Evolutionary conservation across 2,888 invertebrate genomes (phyloP).

Genomic region (Drosophila prolongata): DNA sequence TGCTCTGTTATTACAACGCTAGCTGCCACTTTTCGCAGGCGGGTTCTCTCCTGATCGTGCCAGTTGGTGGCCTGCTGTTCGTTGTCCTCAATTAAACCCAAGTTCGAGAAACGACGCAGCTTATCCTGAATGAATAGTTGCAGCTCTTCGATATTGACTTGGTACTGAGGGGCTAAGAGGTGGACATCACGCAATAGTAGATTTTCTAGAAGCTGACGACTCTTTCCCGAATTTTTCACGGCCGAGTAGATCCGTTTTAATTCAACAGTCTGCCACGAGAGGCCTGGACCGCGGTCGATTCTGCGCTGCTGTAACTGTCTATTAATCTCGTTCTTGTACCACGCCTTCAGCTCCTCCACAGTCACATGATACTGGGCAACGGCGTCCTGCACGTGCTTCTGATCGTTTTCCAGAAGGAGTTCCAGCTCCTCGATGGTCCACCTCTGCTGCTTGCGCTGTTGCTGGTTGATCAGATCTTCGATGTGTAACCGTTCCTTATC

Average conservation of each 20-base stretch:
- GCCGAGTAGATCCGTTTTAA: constrained; percentile 75
- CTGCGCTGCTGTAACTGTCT: constrained; percentile 66
- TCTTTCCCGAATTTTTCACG: constrained; percentile 63
- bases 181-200: constrained; percentile 60
- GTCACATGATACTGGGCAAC: constrained; percentile 72
- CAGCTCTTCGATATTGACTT: constrained; percentile 72
- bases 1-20: constrained; percentile 75
- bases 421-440: constrained; percentile 82
- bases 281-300: constrained; percentile 64
- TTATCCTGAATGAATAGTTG: constrained; percentile 77
- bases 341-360: constrained; percentile 71
- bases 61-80: constrained; percentile 59
- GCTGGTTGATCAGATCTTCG: constrained; percentile 73
- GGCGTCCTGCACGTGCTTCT: constrained; percentile 64
- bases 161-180: constrained; percentile 62
- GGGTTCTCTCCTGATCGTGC: constrained; percentile 74
- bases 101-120: constrained; percentile 67
- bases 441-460: constrained; percentile 63
- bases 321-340: constrained; percentile 78
- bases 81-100: constrained; percentile 66
- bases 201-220: constrained; percentile 64
- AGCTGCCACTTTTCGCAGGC: constrained; percentile 74
- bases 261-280: constrained; percentile 79
- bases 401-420: constrained; percentile 70
- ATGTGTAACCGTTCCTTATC: constrained; percentile 70